Conservation (phyloP, 35 echinoderm and acorn worm genomes). For the Eucidaris tribuloides region DNA sequence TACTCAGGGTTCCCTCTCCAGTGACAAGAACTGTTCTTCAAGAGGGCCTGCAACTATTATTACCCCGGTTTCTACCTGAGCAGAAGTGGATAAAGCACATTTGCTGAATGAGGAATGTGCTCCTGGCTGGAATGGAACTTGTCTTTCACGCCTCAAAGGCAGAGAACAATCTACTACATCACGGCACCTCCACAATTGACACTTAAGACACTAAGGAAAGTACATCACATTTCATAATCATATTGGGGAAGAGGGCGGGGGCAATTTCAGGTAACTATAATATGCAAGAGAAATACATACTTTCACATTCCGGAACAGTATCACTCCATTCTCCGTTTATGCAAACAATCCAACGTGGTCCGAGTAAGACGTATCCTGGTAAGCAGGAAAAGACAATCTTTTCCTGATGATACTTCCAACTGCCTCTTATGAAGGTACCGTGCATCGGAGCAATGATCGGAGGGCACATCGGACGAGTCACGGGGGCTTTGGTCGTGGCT, state of each 20-base stretch:
- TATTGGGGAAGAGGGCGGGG: no score
- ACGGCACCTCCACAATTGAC: no score
- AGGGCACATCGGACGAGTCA: slow-evolving; percentile 2
- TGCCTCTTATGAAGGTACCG: not conserved
- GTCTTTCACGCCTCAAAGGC: no score
- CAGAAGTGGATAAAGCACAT: no score
- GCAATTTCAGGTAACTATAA: not conserved
- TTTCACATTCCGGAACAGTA: slow-evolving; percentile 38
- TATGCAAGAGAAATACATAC: slow-evolving; percentile 14
- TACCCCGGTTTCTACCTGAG: no score
- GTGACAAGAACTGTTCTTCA: no score
- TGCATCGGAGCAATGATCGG: slow-evolving; percentile 20
- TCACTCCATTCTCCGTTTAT: slow-evolving; percentile 59
- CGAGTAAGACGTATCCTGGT: slow-evolving; percentile 15
- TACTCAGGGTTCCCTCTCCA: no score
- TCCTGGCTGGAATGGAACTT: no score
- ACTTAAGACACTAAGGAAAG: not conserved
- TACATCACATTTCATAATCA: not conserved
- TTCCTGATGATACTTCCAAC: slow-evolving; percentile 24
- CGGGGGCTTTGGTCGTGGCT: slow-evolving; percentile 1
- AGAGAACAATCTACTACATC: no score
- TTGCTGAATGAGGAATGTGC: no score
- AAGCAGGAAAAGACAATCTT: slow-evolving; percentile 36
- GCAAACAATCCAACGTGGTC: slow-evolving; percentile 53
- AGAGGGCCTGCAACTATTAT: no score